These are phyloP conservation scores for Cyprinus carpio DNA, from an alignment of 2,113 vertebrate species.

Conservation along the genomic window DNA sequence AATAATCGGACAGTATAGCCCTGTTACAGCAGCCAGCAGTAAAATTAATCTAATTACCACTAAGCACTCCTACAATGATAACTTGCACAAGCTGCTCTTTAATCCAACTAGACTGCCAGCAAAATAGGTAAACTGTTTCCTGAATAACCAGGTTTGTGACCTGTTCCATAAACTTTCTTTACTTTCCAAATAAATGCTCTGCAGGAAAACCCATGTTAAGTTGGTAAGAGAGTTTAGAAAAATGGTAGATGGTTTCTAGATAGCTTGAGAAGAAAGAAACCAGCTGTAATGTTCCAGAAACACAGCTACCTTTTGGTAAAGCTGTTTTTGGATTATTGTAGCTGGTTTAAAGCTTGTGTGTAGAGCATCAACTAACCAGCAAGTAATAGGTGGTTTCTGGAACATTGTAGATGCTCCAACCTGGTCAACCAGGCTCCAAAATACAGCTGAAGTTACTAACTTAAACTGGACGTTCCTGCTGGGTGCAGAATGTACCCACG, in stretches of 20 bases:
- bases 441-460: not conserved
- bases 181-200: not conserved
- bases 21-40: not conserved
- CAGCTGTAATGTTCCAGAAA: not conserved
- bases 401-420: not conserved
- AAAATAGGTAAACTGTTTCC: constrained; percentile 6
- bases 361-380: not conserved
- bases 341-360: not conserved
- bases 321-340: not conserved
- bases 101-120: constrained; percentile 14
- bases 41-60: constrained; percentile 30
- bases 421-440: not conserved
- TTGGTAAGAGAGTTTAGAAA: not conserved
- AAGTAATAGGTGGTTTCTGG: not conserved
- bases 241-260: not conserved
- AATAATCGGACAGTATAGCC: not conserved
- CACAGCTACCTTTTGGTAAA: not conserved
- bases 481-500: not conserved
- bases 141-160: constrained; percentile 7
- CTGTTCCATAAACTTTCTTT: not conserved
- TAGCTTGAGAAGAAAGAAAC: not conserved
- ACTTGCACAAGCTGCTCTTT: constrained; percentile 28
- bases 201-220: not conserved
- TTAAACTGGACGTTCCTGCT: not conserved
- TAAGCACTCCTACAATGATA: not conserved